Conservation (phyloP, 2,797 vertebrate species). For the Cryptoblepharus egeriae region DNA sequence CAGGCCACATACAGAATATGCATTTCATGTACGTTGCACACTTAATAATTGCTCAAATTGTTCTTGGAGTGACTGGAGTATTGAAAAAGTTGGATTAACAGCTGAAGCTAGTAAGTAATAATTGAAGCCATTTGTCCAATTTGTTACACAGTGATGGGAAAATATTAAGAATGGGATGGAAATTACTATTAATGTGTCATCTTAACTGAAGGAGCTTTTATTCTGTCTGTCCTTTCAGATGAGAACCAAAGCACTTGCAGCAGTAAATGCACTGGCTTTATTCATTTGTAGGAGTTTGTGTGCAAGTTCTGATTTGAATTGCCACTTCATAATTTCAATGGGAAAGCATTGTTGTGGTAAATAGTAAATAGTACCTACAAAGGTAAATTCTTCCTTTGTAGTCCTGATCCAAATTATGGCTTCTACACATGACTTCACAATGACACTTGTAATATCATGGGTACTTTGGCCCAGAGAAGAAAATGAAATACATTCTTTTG, state of each 20-base stretch:
- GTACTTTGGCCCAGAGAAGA: neutral
- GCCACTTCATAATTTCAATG: no score
- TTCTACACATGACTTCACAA: no score
- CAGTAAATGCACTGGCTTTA: no score
- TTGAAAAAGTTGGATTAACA: constrained; percentile 76
- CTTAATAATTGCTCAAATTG: constrained; percentile 45
- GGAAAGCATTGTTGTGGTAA: no score
- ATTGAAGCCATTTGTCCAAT: neutral
- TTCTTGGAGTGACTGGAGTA: constrained; percentile 93
- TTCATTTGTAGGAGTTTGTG: no score
- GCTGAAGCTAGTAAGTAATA: constrained; percentile 84
- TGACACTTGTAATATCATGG: no score
- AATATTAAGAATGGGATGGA: no score
- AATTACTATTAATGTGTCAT: no score
- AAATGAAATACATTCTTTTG: neutral
- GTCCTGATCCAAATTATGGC: no score
- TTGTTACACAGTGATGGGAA: neutral
- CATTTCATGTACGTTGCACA: constrained; percentile 85
- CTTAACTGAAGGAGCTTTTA: neutral
- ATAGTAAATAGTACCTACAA: no score
- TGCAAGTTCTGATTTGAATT: no score
- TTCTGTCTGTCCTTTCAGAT: neutral
- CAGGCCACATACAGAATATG: constrained; percentile 82
- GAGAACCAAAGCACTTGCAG: neutral
- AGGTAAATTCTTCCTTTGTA: no score